Evolutionary conservation across 2,797 vertebrate genomes (phyloP).

Genomic region (Setipinna tenuifilis): DNA sequence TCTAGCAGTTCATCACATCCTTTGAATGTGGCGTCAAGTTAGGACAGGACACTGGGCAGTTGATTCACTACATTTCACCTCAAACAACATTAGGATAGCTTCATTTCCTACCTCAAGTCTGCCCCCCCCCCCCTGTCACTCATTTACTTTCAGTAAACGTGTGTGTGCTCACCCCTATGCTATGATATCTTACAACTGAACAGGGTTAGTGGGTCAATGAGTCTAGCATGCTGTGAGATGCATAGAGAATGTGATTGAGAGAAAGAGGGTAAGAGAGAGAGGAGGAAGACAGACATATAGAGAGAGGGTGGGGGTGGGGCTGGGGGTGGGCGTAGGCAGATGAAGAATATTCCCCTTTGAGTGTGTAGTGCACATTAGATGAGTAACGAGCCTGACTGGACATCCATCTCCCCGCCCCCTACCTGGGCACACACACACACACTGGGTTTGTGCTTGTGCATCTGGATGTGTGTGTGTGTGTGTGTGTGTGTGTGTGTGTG

Average conservation of each 20-base stretch:
- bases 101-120: background rate
- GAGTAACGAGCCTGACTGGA: background rate
- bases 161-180: background rate
- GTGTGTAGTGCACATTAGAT: background rate
- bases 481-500: background rate
- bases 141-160: background rate
- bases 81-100: background rate
- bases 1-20: background rate
- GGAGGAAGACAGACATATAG: conserved; percentile 30
- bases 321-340: background rate
- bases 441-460: background rate
- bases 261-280: conserved; percentile 7
- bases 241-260: conserved; percentile 30
- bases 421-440: background rate
- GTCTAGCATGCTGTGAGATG: conserved; percentile 37
- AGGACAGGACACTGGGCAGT: background rate
- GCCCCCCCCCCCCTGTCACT: background rate
- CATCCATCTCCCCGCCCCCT: background rate
- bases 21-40: background rate
- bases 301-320: conserved; percentile 45
- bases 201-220: conserved; percentile 58
- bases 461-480: background rate
- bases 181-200: conserved; percentile 41
- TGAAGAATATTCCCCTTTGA: conserved; percentile 9
- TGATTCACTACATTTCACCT: background rate